Evolutionary conservation across 2,113 vertebrate genomes (phyloP), one percentile per base, ranked within the genome.

Genomic region (Poeciliopsis occidentalis): DNA sequence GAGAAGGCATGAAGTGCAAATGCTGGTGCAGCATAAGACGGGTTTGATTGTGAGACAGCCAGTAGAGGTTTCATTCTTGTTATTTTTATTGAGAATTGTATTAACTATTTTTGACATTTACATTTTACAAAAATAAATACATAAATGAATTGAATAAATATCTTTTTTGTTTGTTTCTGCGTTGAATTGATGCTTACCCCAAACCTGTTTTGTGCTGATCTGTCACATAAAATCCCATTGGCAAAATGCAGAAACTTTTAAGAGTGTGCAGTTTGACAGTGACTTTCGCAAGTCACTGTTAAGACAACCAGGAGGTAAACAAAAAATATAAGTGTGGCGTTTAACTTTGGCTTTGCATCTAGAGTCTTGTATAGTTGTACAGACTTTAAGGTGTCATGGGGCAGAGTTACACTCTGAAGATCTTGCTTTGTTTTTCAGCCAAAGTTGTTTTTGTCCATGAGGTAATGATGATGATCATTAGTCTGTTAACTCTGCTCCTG

Each of bases 351-450:
- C 31, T 65, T 32, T 12, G 34, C 0, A 34, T 34, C 2, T 11
- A 39, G 64, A 19, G 30, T 30, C 61, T 31, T 5, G 29, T 26
- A 31, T 31, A 26, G 66, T 4, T 37, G n/a, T 60, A 34, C 29
- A 60, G 15, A 57, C 19, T 51, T 51, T 63, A 27, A 70, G 8
- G 32, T 0, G 8, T 67, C 41, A 60, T 24, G 0, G 26, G 68
- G 63, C 34, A 37, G n/a, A 15, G 13, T 60, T 66, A 27, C 13
- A 34, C 31, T 17, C 31, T 7, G 3, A 29, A 60, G 47, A 37
- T 64, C 4, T 30, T 69, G 12, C 19, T n/a, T 67, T 79, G 80
- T 79, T 83, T 82, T 77, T 71, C 61, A 74, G 74, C n/a, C 47
- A 22, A 11, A 73, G 12, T 62, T 78, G 64, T 75, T 81, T 80